A percentile compares a stretch with the other conserved stretches of the same genome.
These are phyloP conservation scores for Drepanosiphum platanoidis DNA, from an alignment of 2,888 invertebrate species.

Conservation along the genomic window DNA sequence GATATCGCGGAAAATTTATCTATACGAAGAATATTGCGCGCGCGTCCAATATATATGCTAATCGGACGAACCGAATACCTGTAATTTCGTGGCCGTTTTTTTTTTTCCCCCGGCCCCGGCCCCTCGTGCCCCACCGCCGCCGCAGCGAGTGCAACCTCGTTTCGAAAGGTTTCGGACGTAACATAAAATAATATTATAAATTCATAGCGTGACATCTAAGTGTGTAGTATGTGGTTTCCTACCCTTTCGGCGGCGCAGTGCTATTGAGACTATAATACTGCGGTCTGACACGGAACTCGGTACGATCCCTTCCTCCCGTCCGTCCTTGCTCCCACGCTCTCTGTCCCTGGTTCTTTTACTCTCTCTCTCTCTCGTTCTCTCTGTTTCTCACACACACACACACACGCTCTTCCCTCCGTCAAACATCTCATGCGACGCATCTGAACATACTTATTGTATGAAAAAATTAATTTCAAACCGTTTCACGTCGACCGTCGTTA, in stretches of 20 bases:
- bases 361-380: background rate
- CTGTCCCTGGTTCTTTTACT: background rate
- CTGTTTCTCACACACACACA: background rate
- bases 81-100: conserved; percentile 50
- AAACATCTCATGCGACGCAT: conserved; percentile 3
- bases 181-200: conserved; percentile 35
- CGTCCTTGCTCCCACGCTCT: background rate
- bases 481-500: background rate
- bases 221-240: conserved; percentile 48
- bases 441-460: background rate
- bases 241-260: conserved; percentile 19
- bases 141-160: conserved; percentile 38
- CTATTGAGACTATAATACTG: conserved; percentile 38
- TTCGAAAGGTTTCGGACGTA: conserved; percentile 21
- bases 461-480: conserved; percentile 6
- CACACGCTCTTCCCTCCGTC: background rate
- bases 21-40: background rate
- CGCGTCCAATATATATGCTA: conserved; percentile 61
- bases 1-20: conserved; percentile 50
- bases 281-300: conserved; percentile 51
- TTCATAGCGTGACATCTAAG: conserved; percentile 61
- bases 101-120: background rate
- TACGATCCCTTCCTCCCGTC: background rate
- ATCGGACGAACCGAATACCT: conserved; percentile 57
- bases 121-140: background rate